phyloP scores from a whole-genome alignment of 1,140 invertebrate genomes.

The Drosophila oshimai region DNA sequence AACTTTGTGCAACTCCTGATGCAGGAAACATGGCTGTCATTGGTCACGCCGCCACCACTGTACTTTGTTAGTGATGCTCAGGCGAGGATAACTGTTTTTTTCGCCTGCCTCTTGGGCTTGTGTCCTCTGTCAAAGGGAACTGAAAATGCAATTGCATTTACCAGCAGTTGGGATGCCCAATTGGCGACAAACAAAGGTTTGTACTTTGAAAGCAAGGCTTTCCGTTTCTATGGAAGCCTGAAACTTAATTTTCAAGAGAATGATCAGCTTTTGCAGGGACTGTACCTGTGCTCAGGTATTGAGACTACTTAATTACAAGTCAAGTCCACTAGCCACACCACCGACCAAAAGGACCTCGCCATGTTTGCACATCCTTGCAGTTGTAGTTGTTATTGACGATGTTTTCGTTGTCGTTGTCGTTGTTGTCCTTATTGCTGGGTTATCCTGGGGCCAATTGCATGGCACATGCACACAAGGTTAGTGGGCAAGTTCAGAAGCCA shows the following conservation, averaged over 20 bases:
- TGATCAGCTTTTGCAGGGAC: background rate
- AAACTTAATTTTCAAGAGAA: background rate
- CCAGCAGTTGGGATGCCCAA: background rate
- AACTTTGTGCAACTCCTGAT: conserved; percentile 60
- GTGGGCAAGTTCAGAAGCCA: conserved; percentile 52
- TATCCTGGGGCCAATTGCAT: conserved; percentile 56
- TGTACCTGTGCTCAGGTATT: background rate
- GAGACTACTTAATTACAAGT: conserved; percentile 22
- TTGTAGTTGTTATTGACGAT: background rate
- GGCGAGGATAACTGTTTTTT: conserved; percentile 47
- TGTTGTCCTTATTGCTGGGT: conserved; percentile 24
- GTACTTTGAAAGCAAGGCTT: background rate
- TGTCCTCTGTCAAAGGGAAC: conserved; percentile 13
- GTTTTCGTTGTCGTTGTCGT: background rate
- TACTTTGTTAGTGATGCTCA: conserved; percentile 53
- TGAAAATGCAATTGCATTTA: conserved; percentile 26
- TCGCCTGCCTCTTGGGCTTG: conserved; percentile 1
- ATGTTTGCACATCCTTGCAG: conserved; percentile 50
- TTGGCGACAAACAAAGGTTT: background rate
- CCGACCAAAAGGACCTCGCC: conserved; percentile 2
- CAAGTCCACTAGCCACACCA: conserved; percentile 7
- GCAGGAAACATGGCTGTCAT: conserved; percentile 48
- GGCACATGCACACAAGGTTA: conserved; percentile 59
- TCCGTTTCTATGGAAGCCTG: background rate
- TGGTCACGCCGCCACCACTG: conserved; percentile 13